Conservation (phyloP, 2,888 invertebrate species). For the Ligdia adustata region DNA sequence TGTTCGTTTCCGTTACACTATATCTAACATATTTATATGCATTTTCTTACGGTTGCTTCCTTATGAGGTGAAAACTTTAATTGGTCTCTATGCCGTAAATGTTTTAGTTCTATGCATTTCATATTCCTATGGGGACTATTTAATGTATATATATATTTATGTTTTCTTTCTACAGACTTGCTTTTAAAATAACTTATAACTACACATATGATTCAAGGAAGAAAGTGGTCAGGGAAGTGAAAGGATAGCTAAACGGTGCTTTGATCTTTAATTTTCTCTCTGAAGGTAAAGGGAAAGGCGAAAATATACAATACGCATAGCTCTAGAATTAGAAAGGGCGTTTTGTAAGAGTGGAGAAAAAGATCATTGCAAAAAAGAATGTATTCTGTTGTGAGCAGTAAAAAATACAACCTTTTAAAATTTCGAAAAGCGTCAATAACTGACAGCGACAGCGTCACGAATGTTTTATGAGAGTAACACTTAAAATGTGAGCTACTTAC, state of each 20-base stretch:
- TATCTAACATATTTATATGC: constrained; percentile 7
- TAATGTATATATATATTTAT: no score
- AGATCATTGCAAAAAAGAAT: constrained; percentile 16
- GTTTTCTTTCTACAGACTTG: no score
- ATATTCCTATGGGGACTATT: no score
- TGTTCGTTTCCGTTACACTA: constrained; percentile 13
- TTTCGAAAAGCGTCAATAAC: no score
- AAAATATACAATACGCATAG: constrained; percentile 38
- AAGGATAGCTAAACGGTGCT: constrained; percentile 11
- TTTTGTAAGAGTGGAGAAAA: constrained; percentile 36
- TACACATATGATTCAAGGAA: neutral
- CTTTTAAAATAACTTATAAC: neutral
- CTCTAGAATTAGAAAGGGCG: constrained; percentile 17
- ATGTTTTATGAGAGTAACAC: no score
- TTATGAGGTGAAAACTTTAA: no score
- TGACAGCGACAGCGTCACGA: no score
- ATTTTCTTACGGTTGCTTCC: no score
- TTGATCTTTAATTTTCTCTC: constrained; percentile 24
- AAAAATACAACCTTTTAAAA: no score
- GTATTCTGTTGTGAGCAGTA: constrained; percentile 3
- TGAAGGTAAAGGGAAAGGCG: constrained; percentile 46
- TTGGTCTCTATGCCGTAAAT: no score
- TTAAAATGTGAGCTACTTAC: no score
- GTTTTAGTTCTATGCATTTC: no score
- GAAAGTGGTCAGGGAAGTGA: constrained; percentile 16